Conservation (phyloP, 2,113 vertebrate genomes). For the Cercocebus atys region DNA sequence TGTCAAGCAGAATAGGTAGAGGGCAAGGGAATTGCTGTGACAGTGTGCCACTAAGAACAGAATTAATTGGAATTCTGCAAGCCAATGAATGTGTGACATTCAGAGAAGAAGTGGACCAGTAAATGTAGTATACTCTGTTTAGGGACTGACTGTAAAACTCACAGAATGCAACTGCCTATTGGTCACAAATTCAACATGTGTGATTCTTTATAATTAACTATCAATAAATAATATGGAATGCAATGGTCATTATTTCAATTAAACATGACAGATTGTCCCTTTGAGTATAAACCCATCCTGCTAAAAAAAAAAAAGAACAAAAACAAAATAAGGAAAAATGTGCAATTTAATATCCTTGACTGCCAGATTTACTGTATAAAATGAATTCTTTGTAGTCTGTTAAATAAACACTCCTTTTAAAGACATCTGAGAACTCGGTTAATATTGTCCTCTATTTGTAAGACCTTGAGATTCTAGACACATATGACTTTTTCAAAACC, state of each 20-base stretch:
- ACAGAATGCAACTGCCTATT: not conserved
- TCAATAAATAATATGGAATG: not conserved
- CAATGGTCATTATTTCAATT: not conserved
- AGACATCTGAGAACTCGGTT: not conserved
- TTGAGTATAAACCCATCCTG: not conserved
- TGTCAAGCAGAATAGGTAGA: constrained; percentile 63
- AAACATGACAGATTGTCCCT: not conserved
- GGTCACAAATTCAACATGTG: not conserved
- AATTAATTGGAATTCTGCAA: constrained; percentile 67
- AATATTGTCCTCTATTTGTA: not conserved
- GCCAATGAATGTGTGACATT: not conserved
- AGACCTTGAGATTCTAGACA: not conserved
- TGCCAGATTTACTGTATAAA: not conserved
- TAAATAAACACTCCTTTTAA: not conserved
- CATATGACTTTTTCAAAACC: not conserved
- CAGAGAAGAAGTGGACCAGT: not conserved
- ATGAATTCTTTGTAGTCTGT: not conserved
- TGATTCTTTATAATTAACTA: constrained; percentile 7
- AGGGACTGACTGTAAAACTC: not conserved
- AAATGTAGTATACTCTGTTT: not conserved
- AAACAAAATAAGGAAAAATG: not conserved
- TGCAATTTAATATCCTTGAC: not conserved
- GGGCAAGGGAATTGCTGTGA: constrained; percentile 59
- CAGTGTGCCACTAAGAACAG: constrained; percentile 62
- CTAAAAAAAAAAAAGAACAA: not conserved